Evolutionary conservation across 2,113 vertebrate species (phyloP), one percentile per base, ranked within the genome.

Genomic region (Hirundichthys speculiger): DNA sequence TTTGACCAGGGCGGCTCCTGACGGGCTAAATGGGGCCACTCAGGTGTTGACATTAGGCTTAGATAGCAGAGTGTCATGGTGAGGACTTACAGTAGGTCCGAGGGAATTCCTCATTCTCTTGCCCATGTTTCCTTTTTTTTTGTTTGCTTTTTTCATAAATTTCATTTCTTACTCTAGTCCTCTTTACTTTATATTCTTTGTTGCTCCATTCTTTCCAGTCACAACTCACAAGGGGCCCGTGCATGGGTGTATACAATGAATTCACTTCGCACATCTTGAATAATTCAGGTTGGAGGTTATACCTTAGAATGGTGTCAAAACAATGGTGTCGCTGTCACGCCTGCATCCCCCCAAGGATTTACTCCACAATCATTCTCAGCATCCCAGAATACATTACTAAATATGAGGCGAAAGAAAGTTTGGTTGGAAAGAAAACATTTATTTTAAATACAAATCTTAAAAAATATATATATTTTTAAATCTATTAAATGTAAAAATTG

Each of bases 21-120:
- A 85, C 79, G 3, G 68, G 69, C 77, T 74, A 89, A 86, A 90
- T 82, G 86, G 77, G 86, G 71, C 79, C 84, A 85, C 88, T 90
- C 76, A 90, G 83, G 80, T 58, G 65, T 58, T 27, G 15, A 82
- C 69, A 68, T 78, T 60, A 77, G 71, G 73, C 42, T 68, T 40
- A 42, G 76, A 70, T 69, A 64, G 82, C 80, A 66, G 61, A 76
- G 83, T 58, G 73, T 82, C 85, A 87, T 63, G 61, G 53, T 54
- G 62, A 64, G 48, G 83, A 70, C 69, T 87, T 69, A 64, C 34
- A 57, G 62, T 79, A 71, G 83, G 75, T 64, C 75, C 70, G 19
- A 10, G 10, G 20, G 74, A 88, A 88, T 54, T 66, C 78, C 59
- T 34, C 13, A 25, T 57, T 50, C 38, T 60, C 24, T 75, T 25